Base-by-base conservation (phyloP, 1,140 invertebrate species). In the Pseudachorutes palmiensis region DNA sequence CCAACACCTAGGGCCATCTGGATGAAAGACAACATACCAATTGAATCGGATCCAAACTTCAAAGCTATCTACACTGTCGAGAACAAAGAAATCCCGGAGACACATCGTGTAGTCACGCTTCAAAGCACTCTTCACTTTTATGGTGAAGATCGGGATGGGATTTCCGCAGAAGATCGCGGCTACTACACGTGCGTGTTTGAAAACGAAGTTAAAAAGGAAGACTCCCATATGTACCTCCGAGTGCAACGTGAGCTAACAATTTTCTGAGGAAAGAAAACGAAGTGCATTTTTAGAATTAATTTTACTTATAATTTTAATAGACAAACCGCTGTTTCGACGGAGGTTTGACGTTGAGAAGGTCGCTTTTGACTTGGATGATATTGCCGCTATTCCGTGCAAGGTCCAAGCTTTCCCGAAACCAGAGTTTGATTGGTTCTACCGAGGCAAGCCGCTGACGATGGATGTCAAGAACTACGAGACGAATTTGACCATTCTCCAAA, bases 351-450 rank as follows among this genome's bases (percentile, higher is more conserved):
- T 60, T 32, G 67, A 73, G 24, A 19, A 66, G 79, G 92, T 94
- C 0, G 92, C 92, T 2, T 92, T 87, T 72, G 91, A 94, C 76
- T 76, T 91, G 1, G 80, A 84, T 14, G 91, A 94, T 76, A 88
- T 84, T 0, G 92, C 91, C 0, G 85, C 90, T 76, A 87, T 96
- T 12, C 82, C 87, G 1, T 96, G 93, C 77, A 85, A 88, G 75
- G 90, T 95, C 1, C 90, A 93, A 76, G 91, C 92, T 0, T 95
- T 91, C 79, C 93, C 92, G 0, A 88, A 89, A 75, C 91, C 92
- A 0, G 89, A 91, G 75, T 94, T 95, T 77, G 90, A 94, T 72
- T 96, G 92, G 92, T 90, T 84, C 70, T 92, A 85, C 70, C 89
- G 89, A 75, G 79, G 81, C 0, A 84, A 86, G 0, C 86, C 87